These are phyloP conservation scores for Hemithea aestivaria DNA, from an alignment of 2,888 invertebrate genomes.

Conservation along the genomic window DNA sequence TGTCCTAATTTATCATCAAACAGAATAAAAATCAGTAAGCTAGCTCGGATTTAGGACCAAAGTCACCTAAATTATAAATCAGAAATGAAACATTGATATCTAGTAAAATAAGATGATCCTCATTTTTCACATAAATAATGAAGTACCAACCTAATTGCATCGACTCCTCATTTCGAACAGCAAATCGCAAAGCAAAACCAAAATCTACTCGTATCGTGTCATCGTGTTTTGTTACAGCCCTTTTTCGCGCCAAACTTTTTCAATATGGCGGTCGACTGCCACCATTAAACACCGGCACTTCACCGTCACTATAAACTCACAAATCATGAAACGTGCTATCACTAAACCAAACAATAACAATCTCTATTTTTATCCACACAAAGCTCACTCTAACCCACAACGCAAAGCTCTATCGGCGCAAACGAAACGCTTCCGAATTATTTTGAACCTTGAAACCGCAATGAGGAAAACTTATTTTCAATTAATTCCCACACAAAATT, in stretches of 20 bases:
- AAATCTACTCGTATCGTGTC: conserved; percentile 23
- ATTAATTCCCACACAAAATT: conserved; percentile 59
- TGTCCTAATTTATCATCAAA: too few relatives aligned
- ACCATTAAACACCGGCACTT: conserved; percentile 78
- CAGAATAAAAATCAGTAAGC: too few relatives aligned
- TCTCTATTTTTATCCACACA: conserved; percentile 39
- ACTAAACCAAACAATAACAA: conserved; percentile 41
- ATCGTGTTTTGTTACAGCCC: conserved; percentile 48
- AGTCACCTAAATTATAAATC: too few relatives aligned
- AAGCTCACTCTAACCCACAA: conserved; percentile 43
- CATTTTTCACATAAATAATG: too few relatives aligned
- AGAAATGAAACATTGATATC: too few relatives aligned
- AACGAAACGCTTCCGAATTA: conserved; percentile 61
- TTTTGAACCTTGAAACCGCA: conserved; percentile 67
- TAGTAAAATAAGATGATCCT: too few relatives aligned
- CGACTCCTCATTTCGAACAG: too few relatives aligned
- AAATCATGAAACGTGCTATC: conserved; percentile 76
- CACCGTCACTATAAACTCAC: conserved; percentile 79
- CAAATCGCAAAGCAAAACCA: too few relatives aligned
- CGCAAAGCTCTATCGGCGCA: conserved; percentile 46
- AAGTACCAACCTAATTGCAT: too few relatives aligned
- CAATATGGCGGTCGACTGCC: conserved; percentile 75
- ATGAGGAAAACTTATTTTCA: conserved; percentile 66
- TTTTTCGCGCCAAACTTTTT: conserved; percentile 76
- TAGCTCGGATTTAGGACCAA: too few relatives aligned